These are phyloP conservation scores for Lasioglossum calceatum DNA, from an alignment of 2,888 invertebrate genomes.

Conservation along the genomic window DNA sequence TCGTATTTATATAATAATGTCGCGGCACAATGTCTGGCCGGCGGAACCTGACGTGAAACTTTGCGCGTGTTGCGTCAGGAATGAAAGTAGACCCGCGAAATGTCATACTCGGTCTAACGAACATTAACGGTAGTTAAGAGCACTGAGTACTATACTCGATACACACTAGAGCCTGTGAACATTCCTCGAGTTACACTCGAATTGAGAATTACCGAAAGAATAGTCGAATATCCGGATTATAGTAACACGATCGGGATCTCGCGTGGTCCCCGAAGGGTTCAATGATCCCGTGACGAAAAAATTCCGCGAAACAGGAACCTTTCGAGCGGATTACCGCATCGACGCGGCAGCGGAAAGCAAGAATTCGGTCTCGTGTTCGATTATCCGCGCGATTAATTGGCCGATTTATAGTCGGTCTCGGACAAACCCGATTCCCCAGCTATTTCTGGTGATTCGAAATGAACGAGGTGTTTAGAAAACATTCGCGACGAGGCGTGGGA, in stretches of 20 bases:
- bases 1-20: slow-evolving; percentile 33
- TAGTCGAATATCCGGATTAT: neutral
- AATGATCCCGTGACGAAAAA: neutral
- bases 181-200: neutral
- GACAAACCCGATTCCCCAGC: neutral
- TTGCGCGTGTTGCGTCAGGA: slow-evolving; percentile 52
- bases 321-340: neutral
- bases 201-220: neutral
- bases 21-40: slow-evolving; percentile 2
- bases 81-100: slow-evolving; percentile 55
- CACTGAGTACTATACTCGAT: neutral
- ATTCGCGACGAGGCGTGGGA: slow-evolving; percentile 6
- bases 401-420: neutral
- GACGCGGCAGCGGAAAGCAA: neutral
- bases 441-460: neutral
- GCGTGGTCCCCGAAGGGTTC: neutral
- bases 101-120: slow-evolving; percentile 47
- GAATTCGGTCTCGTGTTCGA: slow-evolving; percentile 3
- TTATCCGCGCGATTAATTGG: neutral
- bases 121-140: slow-evolving; percentile 36
- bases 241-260: neutral
- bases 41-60: slow-evolving; percentile 48
- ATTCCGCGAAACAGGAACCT: neutral
- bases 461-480: slow-evolving; percentile 8
- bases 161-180: neutral